Conservation (phyloP, 2,888 invertebrate species). For the Drosophila pseudotalamancana region DNA sequence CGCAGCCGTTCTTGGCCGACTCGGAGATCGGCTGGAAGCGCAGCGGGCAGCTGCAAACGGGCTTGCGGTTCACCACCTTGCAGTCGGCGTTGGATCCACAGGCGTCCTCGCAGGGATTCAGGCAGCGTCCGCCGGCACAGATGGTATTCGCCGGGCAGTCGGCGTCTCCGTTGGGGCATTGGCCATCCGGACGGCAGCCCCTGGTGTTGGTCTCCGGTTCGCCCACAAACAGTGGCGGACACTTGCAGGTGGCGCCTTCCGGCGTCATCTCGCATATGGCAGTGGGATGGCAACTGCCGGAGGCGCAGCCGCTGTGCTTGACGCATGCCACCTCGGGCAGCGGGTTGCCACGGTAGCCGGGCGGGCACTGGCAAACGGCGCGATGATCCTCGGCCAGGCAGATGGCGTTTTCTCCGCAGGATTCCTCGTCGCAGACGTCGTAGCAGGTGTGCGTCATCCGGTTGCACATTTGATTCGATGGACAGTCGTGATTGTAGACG, state of each 20-base stretch:
- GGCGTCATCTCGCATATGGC: constrained; percentile 90
- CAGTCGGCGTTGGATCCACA: constrained; percentile 94
- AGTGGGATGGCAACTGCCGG: constrained; percentile 92
- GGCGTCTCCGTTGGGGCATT: constrained; percentile 89
- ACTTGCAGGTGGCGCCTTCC: constrained; percentile 90
- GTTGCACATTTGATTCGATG: constrained; percentile 91
- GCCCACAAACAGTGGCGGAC: constrained; percentile 90
- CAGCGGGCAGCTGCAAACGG: constrained; percentile 91
- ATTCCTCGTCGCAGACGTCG: constrained; percentile 91
- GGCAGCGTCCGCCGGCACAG: constrained; percentile 89
- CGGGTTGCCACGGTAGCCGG: constrained; percentile 92
- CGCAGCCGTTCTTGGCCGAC: constrained; percentile 89
- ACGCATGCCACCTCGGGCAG: constrained; percentile 93
- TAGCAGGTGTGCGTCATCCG: constrained; percentile 92
- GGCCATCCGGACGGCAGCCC: constrained; percentile 92
- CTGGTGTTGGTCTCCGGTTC: constrained; percentile 87
- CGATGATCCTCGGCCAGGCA: constrained; percentile 94
- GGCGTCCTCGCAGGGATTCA: constrained; percentile 92
- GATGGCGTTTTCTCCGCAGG: constrained; percentile 94
- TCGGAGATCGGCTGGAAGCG: constrained; percentile 90
- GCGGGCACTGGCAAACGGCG: constrained; percentile 93
- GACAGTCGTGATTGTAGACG: constrained; percentile 94
- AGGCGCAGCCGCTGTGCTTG: constrained; percentile 88
- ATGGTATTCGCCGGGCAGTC: constrained; percentile 91
- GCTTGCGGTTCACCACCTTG: constrained; percentile 90